These are phyloP conservation scores for Candoia aspera DNA, from an alignment of 2,113 vertebrate species.

Conservation along the genomic window DNA sequence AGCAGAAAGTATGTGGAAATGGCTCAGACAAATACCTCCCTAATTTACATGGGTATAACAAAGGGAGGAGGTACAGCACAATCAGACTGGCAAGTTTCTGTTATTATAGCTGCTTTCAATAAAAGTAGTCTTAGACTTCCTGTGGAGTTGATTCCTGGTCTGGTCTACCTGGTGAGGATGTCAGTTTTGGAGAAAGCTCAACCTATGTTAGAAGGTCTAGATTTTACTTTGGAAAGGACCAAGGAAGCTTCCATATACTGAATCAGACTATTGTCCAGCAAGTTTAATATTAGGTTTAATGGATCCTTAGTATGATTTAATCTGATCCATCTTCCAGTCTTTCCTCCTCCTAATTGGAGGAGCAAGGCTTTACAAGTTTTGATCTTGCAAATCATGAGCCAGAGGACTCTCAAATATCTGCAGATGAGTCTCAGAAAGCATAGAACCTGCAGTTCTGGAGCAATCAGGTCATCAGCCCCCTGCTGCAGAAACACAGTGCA, in stretches of 20 bases:
- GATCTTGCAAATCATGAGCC: background rate
- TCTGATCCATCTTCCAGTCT: background rate
- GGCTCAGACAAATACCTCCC: background rate
- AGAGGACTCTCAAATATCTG: background rate
- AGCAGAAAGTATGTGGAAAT: no score
- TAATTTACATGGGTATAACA: background rate
- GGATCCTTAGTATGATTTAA: background rate
- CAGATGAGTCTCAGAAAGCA: background rate
- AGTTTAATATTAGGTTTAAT: background rate
- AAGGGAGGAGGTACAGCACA: background rate
- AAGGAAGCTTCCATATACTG: background rate
- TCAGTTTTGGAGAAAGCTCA: background rate
- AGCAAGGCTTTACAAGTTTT: background rate
- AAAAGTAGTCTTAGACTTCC: background rate
- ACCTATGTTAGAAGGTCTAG: background rate
- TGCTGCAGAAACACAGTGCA: background rate
- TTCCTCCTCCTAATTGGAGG: background rate
- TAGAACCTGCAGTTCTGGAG: background rate
- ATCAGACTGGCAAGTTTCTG: background rate
- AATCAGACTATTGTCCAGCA: background rate
- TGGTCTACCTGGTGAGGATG: background rate
- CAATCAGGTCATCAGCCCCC: background rate
- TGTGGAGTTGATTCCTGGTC: background rate
- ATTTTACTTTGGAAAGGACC: background rate
- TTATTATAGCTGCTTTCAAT: background rate